Base-by-base conservation (phyloP, 2,888 invertebrate species). In the Leptinotarsa juncta region DNA sequence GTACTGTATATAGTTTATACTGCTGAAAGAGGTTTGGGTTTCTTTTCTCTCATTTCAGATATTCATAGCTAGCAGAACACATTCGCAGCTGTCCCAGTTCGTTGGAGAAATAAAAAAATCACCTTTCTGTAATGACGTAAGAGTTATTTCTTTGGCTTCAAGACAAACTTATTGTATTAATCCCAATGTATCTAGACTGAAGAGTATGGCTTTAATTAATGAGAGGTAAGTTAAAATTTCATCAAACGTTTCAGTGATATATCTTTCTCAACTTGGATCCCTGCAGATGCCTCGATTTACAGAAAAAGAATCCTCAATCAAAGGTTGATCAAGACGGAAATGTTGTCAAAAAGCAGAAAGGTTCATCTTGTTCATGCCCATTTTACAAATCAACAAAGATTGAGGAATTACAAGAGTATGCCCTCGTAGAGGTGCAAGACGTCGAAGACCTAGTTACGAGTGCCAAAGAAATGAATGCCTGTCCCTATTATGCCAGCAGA, bases 61-160 rank as follows among this genome's bases (percentile, higher is more conserved):
- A 77, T 96, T 94, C 85, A 98, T 96, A 87, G 97, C 97, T 86
- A 98, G 97, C 78, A 91, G 99, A 82, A 99, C 99, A 5, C 99
- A 99, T 88, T 98, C 99, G 1, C 99, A 99, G 86, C 88, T 99
- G 57, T 92, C 96, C 0, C 99, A 99, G 87, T 96, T 99, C 88
- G 93, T 98, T n/a, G 92, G 93, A 65, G 99, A 99, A 90, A 91
- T 99, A 2, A 93, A 94, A 81, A 94, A 94, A 83, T 97, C 96
- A 72, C 91, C 92, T 1, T 97, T 93, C 85, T 91, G 90, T 7
- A 89, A 92, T 23, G 88, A 92, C 71, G 90, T 94, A 4, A 92
- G 95, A 74, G 92, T 96, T 3, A 91, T 95, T 0, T 93, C 97
- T 4, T 89, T 98, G 49, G 97, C 95, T n/a, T 98, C 98, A 0